A percentile compares a stretch with the other conserved stretches of the same genome.
Evolutionary conservation across 2,113 vertebrate species (phyloP).

Genomic region (Crotalus horridus): DNA sequence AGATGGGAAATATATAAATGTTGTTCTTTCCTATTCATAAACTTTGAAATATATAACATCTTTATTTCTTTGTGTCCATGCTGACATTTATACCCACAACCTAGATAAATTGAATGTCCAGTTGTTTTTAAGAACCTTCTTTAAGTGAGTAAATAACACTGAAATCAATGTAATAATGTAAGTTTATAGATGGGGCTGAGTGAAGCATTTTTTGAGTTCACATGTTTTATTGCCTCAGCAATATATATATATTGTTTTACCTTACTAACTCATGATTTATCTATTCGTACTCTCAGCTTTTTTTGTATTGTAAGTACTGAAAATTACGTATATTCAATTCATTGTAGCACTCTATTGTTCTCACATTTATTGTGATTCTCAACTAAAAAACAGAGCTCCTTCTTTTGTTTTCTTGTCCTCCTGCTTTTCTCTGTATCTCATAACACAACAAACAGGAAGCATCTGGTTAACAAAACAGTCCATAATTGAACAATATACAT

Average conservation of each 20-base stretch:
- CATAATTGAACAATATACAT: not conserved
- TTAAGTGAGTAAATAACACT: not conserved
- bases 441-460: slow-evolving; percentile 1
- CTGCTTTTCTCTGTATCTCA: slow-evolving; percentile 1
- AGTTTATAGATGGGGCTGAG: not conserved
- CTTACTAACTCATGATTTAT: not conserved
- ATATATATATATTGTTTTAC: not conserved
- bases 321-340: not conserved
- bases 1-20: not conserved
- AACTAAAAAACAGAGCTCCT: not conserved
- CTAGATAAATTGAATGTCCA: not conserved
- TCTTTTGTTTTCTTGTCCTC: not conserved
- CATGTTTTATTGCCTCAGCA: not conserved
- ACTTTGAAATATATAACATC: not conserved
- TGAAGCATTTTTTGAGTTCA: not conserved
- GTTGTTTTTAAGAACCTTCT: not conserved
- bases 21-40: not conserved
- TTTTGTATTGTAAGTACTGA: not conserved
- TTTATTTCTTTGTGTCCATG: not conserved
- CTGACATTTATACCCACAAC: not conserved
- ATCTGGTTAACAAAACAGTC: slow-evolving; percentile 4
- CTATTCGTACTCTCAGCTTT: not conserved
- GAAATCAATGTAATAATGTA: not conserved
- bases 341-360: not conserved
- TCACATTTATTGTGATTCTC: not conserved